A percentile compares a stretch with the other conserved stretches of the same genome.
Evolutionary conservation across 1,140 invertebrate genomes (phyloP).

Genomic region (Papilio xuthus): DNA sequence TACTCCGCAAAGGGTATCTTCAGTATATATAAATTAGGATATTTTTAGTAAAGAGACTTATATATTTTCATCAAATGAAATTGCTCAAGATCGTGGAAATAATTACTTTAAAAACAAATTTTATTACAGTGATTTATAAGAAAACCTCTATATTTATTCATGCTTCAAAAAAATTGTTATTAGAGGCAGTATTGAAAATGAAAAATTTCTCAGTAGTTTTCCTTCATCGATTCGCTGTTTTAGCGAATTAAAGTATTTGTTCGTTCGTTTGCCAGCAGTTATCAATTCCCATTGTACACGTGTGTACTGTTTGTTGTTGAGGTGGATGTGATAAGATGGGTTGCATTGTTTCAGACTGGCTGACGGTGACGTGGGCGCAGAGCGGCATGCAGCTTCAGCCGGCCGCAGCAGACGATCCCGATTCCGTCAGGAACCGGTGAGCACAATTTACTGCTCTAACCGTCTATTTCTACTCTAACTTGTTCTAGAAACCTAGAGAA

Average conservation of each 20-base stretch:
- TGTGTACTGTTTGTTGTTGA: background rate
- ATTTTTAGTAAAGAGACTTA: background rate
- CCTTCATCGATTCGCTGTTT: too few relatives aligned
- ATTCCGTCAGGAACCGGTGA: constrained; percentile 67
- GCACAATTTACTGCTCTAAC: constrained; percentile 1
- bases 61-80: background rate
- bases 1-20: background rate
- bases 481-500: too few relatives aligned
- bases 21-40: background rate
- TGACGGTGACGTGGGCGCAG: constrained; percentile 76
- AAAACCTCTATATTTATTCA: too few relatives aligned
- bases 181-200: background rate
- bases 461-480: too few relatives aligned
- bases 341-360: constrained; percentile 66
- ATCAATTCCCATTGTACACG: background rate
- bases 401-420: constrained; percentile 54
- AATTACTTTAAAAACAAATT: background rate
- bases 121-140: background rate
- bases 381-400: constrained; percentile 73
- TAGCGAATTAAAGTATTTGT: too few relatives aligned
- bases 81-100: background rate
- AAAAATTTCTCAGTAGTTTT: background rate
- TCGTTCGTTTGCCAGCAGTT: too few relatives aligned
- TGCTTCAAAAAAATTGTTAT: too few relatives aligned
- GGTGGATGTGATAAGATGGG: background rate